These are phyloP conservation scores for Unio pictorum DNA, from an alignment of 2,888 invertebrate species.

Conservation along the genomic window DNA sequence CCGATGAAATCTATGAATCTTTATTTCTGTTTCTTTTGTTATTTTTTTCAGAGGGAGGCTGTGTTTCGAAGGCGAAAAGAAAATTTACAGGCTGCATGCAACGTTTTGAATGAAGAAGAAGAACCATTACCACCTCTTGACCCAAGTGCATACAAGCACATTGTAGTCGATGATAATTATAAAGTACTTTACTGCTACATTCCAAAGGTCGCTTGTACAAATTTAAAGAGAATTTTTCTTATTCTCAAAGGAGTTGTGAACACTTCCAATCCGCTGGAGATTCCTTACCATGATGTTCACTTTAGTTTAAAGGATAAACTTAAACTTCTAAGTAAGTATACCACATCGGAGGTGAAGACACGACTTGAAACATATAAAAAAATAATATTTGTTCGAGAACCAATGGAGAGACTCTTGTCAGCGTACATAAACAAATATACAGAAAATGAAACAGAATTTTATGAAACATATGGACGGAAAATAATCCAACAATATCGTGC, in stretches of 20 bases:
- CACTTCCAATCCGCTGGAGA: slow-evolving; percentile 43
- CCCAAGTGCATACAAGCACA: slow-evolving; percentile 5
- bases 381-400: slow-evolving; percentile 90
- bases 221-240: slow-evolving; percentile 93
- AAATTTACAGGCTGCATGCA: too few species aligned
- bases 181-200: slow-evolving; percentile 93
- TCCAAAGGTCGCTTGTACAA: slow-evolving; percentile 93
- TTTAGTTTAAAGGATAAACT: slow-evolving; percentile 40
- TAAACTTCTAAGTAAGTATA: slow-evolving; percentile 40
- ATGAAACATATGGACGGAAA: slow-evolving; percentile 77
- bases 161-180: slow-evolving; percentile 83
- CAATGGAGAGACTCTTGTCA: slow-evolving; percentile 90
- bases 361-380: slow-evolving; percentile 86
- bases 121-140: too few species aligned
- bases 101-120: too few species aligned
- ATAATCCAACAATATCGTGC: slow-evolving; percentile 84
- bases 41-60: too few species aligned
- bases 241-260: slow-evolving; percentile 78
- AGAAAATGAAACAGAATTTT: slow-evolving; percentile 71
- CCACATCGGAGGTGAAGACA: slow-evolving; percentile 76
- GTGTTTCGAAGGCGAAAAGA: too few species aligned
- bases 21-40: too few species aligned
- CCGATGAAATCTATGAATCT: too few species aligned
- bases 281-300: slow-evolving; percentile 53
- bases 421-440: slow-evolving; percentile 90